Evolutionary conservation across 30 jellyfish, hydroid and myxozoan species (phyloP).

Genomic region (Aurelia aurita complex sp. Pacific): DNA sequence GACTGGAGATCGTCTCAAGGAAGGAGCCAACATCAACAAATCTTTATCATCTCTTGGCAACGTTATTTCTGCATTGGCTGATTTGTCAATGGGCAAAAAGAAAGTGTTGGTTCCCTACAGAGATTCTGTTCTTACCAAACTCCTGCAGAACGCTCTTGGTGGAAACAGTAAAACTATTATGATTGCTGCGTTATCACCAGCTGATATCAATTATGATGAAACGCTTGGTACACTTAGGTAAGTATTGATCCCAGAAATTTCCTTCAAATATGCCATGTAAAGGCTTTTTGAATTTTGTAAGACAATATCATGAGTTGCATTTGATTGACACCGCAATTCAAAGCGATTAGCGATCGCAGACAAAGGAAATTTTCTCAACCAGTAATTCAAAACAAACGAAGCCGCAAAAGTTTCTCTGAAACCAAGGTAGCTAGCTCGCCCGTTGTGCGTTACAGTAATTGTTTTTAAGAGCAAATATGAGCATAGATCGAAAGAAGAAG

Average conservation of each 20-base stretch:
- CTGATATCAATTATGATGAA: constrained; percentile 95
- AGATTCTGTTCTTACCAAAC: constrained; percentile 96
- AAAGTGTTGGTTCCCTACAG: constrained; percentile 98
- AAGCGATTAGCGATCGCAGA: no score
- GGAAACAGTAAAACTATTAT: constrained; percentile 98
- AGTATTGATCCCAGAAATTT: not conserved
- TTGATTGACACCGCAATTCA: no score
- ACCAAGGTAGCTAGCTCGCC: no score
- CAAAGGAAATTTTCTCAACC: no score
- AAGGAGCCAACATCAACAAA: constrained; percentile 97
- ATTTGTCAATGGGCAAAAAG: constrained; percentile 95
- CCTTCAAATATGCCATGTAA: not conserved
- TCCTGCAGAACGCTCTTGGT: constrained; percentile 97
- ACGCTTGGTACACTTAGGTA: constrained; percentile 95
- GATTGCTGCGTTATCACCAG: constrained; percentile 99
- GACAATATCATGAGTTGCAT: no score
- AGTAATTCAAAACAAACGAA: no score
- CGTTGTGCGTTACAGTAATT: no score
- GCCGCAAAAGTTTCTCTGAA: no score
- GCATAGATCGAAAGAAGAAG: no score
- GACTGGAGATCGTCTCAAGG: constrained; percentile 99
- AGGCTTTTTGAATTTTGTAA: no score
- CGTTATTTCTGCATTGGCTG: constrained; percentile 98
- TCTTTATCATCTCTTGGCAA: constrained; percentile 96
- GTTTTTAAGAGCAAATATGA: no score